Base-by-base conservation (phyloP, 2,113 vertebrate species). In the Thunnus maccoyii region DNA sequence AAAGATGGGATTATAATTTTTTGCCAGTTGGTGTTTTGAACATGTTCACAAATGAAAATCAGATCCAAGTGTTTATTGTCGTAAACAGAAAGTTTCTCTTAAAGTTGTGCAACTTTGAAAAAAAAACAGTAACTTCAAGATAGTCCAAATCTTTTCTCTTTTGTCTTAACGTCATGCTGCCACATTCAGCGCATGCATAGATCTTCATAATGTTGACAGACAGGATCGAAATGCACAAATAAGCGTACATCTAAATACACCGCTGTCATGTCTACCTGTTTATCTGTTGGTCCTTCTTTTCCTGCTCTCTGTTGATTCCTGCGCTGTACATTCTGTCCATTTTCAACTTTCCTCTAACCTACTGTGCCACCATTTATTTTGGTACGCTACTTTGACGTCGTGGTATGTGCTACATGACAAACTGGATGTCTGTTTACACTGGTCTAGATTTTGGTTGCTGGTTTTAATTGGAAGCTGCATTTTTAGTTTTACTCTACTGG, bases 11-110 rank as follows among this genome's bases (percentile, higher is more conserved):
- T 36, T 15, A 25, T 18, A 25, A 3, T 14, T 52, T 22, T 25
- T 32, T 77, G 18, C 27, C 63, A 81, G 48, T 62, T 70, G 46
- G 57, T 74, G 22, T 70, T 81, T 69, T 77, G 51, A 81, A 67
- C 17, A 44, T 56, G 13, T 46, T 73, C 9, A 46, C 63, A 57
- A 18, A 63, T 63, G 20, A 16, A 27, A 58, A 54, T 76, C 16
- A 12, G 15, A 14, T 57, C 16, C 12, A 58, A 25, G 32, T 50
- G 20, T 50, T 67, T 32, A 22, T 56, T 62, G 2, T 2, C 36
- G 57, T 51, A 10, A 74, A 12, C 16, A 36, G 44, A 78, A 78
- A 73, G 57, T 56, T 55, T 55, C 10, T 55, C n/a, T 48, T 4
- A 50, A 58, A 61, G 52, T 18, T 85, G 18, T 63, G 62, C 44